These are phyloP conservation scores for Artibeus lituratus DNA, from an alignment of 2,797 vertebrate species.

Conservation along the genomic window DNA sequence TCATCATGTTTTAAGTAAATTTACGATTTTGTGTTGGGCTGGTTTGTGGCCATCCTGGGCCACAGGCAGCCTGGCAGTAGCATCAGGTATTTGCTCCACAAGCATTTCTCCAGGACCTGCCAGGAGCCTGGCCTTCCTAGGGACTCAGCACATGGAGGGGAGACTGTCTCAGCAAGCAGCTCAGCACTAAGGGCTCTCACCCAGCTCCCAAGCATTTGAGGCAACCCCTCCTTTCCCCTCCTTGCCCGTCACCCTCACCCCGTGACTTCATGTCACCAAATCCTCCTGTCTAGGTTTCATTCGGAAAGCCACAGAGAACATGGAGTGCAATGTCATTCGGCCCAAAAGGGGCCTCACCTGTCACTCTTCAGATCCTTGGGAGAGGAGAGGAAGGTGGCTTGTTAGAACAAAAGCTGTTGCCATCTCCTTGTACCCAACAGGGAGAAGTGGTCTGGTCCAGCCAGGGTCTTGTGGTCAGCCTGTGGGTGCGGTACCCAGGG, in stretches of 20 bases:
- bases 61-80: background rate
- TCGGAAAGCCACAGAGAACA: background rate
- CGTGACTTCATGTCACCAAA: background rate
- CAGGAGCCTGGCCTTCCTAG: background rate
- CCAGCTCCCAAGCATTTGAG: background rate
- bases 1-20: no score
- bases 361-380: background rate
- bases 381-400: background rate
- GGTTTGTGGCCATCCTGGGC: no score
- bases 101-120: background rate
- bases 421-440: background rate
- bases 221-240: background rate
- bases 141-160: background rate
- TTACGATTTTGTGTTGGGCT: no score
- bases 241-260: background rate
- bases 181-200: background rate
- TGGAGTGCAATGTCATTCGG: background rate
- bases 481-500: background rate
- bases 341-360: background rate
- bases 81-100: background rate
- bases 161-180: background rate
- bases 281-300: background rate
- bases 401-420: background rate
- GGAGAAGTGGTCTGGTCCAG: constrained; percentile 54
- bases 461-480: constrained; percentile 23